These are phyloP conservation scores for Platanista minor DNA, from an alignment of 2,113 vertebrate genomes.

Conservation along the genomic window DNA sequence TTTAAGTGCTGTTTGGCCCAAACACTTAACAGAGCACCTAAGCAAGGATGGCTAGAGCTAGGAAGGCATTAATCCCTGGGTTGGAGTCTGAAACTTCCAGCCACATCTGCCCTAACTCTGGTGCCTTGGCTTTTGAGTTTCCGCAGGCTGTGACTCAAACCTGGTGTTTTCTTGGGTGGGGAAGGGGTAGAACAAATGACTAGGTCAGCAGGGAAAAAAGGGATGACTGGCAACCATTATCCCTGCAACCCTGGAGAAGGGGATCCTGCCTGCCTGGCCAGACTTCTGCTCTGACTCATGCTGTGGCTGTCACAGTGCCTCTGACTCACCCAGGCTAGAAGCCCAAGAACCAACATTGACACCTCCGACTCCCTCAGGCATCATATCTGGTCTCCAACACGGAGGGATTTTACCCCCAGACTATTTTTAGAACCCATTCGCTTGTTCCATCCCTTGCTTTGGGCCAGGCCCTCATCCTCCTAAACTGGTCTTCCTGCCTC, in stretches of 20 bases:
- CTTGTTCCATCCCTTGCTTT: background rate
- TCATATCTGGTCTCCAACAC: background rate
- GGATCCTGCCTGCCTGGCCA: background rate
- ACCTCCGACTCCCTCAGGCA: background rate
- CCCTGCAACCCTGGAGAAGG: background rate
- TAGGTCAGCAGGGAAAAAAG: constrained; percentile 1
- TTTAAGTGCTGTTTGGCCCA: background rate
- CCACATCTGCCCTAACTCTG: background rate
- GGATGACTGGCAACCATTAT: background rate
- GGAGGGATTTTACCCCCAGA: background rate
- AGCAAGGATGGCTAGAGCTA: background rate
- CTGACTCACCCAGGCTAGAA: constrained; percentile 42
- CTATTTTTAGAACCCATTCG: background rate
- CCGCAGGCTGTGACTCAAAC: background rate
- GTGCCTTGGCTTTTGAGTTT: background rate
- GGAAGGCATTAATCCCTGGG: background rate
- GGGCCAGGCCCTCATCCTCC: background rate
- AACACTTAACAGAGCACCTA: background rate
- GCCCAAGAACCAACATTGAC: background rate
- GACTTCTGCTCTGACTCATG: background rate
- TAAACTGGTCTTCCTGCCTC: background rate
- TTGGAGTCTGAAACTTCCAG: background rate
- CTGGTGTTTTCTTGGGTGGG: background rate
- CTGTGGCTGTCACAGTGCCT: background rate
- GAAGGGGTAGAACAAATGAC: background rate